phyloP scores from a whole-genome alignment of 2,888 invertebrate species.

The Lysandra bellargus region DNA sequence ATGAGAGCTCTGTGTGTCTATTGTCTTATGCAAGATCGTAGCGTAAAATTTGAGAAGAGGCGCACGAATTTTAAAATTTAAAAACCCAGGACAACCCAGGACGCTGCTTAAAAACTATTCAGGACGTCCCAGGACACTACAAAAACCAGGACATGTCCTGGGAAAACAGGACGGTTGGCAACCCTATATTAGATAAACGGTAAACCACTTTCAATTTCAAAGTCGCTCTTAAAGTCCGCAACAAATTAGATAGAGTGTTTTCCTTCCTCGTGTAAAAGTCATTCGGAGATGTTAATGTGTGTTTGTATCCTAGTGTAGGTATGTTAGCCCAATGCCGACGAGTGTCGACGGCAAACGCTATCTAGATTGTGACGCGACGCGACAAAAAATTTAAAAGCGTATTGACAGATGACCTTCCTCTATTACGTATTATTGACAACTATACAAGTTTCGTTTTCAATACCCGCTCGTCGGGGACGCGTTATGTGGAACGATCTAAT shows the following conservation, averaged over 20 bases:
- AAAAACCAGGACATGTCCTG: too few relatives aligned
- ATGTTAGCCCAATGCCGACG: neutral
- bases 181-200: neutral
- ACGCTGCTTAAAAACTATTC: too few relatives aligned
- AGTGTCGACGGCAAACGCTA: neutral
- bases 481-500: neutral
- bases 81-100: too few relatives aligned
- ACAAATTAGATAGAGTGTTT: neutral
- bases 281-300: neutral
- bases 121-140: too few relatives aligned
- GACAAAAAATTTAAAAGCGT: slow-evolving; percentile 32
- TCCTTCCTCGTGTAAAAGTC: neutral
- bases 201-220: slow-evolving; percentile 12
- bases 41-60: too few relatives aligned
- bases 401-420: slow-evolving; percentile 31
- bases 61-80: too few relatives aligned
- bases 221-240: neutral
- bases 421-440: slow-evolving; percentile 32
- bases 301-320: neutral
- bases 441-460: slow-evolving; percentile 26
- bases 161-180: too few relatives aligned
- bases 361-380: slow-evolving; percentile 20
- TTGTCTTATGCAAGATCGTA: too few relatives aligned
- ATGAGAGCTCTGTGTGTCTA: too few relatives aligned
- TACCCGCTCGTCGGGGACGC: neutral